phyloP scores from a whole-genome alignment of 1,140 invertebrate species.

The Euschistus heros region DNA sequence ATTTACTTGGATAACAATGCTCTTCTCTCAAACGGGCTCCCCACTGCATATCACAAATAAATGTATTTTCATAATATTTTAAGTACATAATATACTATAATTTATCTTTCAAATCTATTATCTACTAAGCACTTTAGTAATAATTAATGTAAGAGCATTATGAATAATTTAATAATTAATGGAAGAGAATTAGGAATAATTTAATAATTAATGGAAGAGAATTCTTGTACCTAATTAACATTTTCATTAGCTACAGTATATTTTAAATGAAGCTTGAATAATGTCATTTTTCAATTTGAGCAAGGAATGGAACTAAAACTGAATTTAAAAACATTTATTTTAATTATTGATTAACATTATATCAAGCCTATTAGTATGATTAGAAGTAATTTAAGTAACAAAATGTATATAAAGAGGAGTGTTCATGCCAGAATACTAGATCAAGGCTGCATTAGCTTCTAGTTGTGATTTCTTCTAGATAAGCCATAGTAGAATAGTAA shows the following conservation, averaged over 20 bases:
- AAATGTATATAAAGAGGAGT: conserved; percentile 8
- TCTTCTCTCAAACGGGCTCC: conserved; percentile 30
- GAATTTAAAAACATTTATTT: neutral
- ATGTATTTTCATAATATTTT: conserved; percentile 2
- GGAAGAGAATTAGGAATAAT: too few species aligned
- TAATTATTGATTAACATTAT: neutral
- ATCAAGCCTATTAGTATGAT: neutral
- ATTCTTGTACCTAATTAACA: too few species aligned
- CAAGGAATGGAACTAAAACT: neutral
- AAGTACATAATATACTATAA: too few species aligned
- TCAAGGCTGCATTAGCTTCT: conserved; percentile 16
- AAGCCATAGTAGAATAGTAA: neutral
- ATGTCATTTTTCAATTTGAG: neutral
- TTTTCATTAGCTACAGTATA: too few species aligned
- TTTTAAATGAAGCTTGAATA: too few species aligned
- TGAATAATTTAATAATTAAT: too few species aligned
- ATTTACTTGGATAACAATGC: conserved; percentile 30
- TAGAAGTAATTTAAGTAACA: neutral
- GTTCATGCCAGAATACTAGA: conserved; percentile 6
- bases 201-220: too few species aligned
- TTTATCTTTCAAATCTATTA: too few species aligned
- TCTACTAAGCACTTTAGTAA: too few species aligned
- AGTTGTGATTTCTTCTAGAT: conserved; percentile 9
- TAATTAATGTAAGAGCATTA: too few species aligned
- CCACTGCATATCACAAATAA: conserved; percentile 25